Base-by-base conservation (phyloP, 2,888 invertebrate species). In the Sthenelais limicola region DNA sequence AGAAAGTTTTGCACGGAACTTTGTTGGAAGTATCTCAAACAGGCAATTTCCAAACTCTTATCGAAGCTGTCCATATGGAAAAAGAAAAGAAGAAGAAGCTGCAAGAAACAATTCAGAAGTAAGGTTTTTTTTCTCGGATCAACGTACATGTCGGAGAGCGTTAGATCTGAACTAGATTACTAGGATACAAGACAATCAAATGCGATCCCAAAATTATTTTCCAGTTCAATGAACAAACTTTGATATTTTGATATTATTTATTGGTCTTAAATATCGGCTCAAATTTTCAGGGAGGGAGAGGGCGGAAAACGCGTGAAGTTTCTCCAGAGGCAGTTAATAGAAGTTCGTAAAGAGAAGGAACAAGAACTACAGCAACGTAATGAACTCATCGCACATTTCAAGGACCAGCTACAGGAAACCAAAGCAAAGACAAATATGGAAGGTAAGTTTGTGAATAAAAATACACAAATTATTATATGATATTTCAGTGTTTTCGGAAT, bases 391-490 rank as follows among this genome's bases (percentile, higher is more conserved):
- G 88, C 88, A 3, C 87, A 88, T 76, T 81, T 87, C 26, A 88
- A 88, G 73, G 88, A 87, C 72, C 86, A 87, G 79, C 81, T 87
- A 0, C 87, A 87, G 77, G 88, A 88, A 73, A 84, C 84, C 81
- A 87, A 86, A 72, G 86, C 87, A 0, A 88, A 88, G 73, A 87
- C 86, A 1, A 85, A 82, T 75, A 87, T 88, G 87, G 88, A 88
- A 76, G 83, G 83, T 28, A 43, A 33, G 18, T n/a, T n/a, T n/a
- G n/a, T n/a, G n/a, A n/a, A n/a, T n/a, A n/a, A n/a, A n/a, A n/a
- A n/a, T n/a, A n/a, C n/a, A n/a, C n/a, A n/a, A n/a, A n/a, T n/a
- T n/a, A n/a, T n/a, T n/a, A n/a, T n/a, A n/a, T n/a, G n/a, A n/a
- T n/a, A n/a, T n/a, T n/a, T n/a, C n/a, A n/a, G n/a, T n/a, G n/a